Base-by-base conservation (phyloP, 2,113 vertebrate genomes). In the Odocoileus hemionus region DNA sequence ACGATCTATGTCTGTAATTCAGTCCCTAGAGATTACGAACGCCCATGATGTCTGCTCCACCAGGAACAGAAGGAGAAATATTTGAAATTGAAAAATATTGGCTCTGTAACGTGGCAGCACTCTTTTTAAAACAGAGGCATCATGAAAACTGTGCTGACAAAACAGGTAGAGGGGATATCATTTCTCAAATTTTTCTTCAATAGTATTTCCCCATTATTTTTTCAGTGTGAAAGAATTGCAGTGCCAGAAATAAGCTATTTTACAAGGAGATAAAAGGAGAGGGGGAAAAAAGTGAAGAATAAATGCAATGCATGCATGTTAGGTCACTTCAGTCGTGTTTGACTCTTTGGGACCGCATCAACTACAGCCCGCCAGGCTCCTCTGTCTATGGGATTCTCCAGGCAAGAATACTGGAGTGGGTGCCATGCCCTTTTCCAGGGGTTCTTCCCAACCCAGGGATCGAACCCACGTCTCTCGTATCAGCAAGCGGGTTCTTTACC, bases 131-230 rank as follows among this genome's bases (percentile, higher is more conserved):
- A 58, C 30, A 86, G 84, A 87, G 30, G 64, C 21, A 16, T 30
- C 14, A 0, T 70, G 57, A 58, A 6, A 43, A 39, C 13, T 47
- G 16, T 30, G 14, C 61, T 96, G 36, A 84, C 54, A 52, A 36
- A 95, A 36, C 30, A 50, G 21, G 17, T 21, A 50, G 3, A 58
- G 28, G 14, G 86, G 17, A n/a, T 54, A 3, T 39, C 52, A 89
- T 85, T 89, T 76, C 86, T 89, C 67, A 86, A n/a, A 43, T 70
- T 89, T 45, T 82, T 89, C 39, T 78, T 76, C 50, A 45, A 4
- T 90, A 25, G 26, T 19, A 33, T 60, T 36, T 85, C 17, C 55
- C 55, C 36, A 83, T 11, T 76, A 83, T 94, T 67, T 58, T 60
- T 91, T 84, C 25, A 17, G 8, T 70, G 76, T 89, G 57, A 93